A percentile compares a stretch with the other conserved stretches of the same genome.
Evolutionary conservation across 2,797 vertebrate genomes (phyloP).

Genomic region (Momotus momota): DNA sequence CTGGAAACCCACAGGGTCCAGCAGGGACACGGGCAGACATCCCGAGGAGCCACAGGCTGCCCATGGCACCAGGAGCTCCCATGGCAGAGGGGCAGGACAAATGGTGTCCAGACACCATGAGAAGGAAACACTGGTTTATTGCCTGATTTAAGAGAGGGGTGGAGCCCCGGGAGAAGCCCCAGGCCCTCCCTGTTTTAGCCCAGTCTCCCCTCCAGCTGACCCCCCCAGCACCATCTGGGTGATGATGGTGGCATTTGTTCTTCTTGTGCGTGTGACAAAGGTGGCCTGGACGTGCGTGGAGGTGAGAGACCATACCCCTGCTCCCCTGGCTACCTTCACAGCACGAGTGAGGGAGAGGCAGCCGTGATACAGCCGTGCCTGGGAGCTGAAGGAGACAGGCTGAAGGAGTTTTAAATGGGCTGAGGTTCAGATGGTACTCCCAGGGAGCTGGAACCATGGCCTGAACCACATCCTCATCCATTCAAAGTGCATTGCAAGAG

Average conservation of each 20-base stretch:
- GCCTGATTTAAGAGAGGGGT: neutral
- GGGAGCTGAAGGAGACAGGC: neutral
- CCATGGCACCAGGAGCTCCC: neutral
- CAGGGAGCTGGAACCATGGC: neutral
- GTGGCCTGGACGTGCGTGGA: neutral
- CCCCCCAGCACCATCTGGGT: neutral
- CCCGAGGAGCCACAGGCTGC: neutral
- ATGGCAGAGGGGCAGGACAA: neutral
- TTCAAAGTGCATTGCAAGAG: conserved; percentile 37
- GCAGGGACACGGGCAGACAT: neutral
- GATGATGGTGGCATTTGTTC: neutral
- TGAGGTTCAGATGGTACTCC: neutral
- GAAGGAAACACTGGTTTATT: conserved; percentile 62
- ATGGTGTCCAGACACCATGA: neutral
- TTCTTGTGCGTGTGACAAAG: neutral
- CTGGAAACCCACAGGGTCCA: neutral
- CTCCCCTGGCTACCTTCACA: neutral
- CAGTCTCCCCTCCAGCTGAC: neutral
- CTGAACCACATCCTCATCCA: neutral
- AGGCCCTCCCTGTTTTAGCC: neutral
- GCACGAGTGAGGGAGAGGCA: rapidly evolving
- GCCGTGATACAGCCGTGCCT: rapidly evolving
- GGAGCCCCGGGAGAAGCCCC: neutral
- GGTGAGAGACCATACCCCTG: neutral
- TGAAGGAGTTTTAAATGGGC: neutral